phyloP scores from a whole-genome alignment of 1,140 invertebrate species.

The Lerema accius region DNA sequence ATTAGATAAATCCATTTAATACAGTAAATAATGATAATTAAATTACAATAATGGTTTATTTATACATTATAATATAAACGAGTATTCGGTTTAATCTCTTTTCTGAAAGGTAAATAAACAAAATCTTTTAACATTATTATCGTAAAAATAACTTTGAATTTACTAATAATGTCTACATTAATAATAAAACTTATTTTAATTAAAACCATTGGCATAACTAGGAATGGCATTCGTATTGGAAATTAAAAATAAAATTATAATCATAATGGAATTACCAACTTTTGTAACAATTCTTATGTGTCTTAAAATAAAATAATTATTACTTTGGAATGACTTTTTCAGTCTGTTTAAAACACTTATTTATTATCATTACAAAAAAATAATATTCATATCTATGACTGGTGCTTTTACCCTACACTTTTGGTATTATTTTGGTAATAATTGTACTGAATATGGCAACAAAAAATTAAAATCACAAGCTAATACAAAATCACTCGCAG shows the following conservation, averaged over 20 bases:
- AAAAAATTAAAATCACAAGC: background rate
- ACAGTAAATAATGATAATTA: too few species aligned
- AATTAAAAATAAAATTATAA: constrained; percentile 12
- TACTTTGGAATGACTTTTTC: constrained; percentile 46
- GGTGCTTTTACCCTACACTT: background rate
- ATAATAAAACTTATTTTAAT: constrained; percentile 1
- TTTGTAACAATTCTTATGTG: background rate
- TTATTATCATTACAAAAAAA: background rate
- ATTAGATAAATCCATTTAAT: too few species aligned
- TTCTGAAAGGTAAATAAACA: background rate
- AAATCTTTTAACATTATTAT: too few species aligned
- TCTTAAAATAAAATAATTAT: background rate
- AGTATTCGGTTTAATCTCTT: constrained; percentile 18
- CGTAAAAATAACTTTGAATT: too few species aligned
- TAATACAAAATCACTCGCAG: too few species aligned
- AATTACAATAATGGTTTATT: too few species aligned
- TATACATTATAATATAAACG: background rate
- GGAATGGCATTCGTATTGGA: constrained; percentile 23
- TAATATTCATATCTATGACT: background rate
- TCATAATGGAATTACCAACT: constrained; percentile 10
- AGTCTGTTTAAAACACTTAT: constrained; percentile 35
- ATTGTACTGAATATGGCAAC: background rate
- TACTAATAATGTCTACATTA: too few species aligned
- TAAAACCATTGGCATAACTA: background rate
- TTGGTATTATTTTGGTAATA: constrained; percentile 1